A percentile compares a stretch with the other conserved stretches of the same genome.
Conservation (phyloP, 2,888 invertebrate species). For the Galeopsomyia nigrocyanea region DNA sequence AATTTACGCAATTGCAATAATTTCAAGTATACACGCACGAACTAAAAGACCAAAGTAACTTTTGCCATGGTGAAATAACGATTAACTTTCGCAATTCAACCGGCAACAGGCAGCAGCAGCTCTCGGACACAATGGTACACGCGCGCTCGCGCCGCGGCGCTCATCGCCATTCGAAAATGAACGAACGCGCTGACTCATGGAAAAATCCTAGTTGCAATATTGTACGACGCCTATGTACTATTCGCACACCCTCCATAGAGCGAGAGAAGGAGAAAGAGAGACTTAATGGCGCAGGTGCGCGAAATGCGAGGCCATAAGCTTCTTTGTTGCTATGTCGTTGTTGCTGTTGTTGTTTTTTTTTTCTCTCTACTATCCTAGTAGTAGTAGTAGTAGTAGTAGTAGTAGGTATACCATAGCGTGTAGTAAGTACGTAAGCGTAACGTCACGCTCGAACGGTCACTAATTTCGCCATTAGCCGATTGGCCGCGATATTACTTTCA, state of each 20-base stretch:
- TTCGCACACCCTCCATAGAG: not conserved
- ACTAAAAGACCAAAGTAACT: not conserved
- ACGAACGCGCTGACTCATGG: constrained; percentile 33
- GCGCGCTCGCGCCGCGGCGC: not conserved
- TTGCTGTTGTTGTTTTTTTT: no score
- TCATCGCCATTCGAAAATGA: constrained; percentile 15
- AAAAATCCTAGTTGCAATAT: constrained; percentile 32
- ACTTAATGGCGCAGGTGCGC: constrained; percentile 37
- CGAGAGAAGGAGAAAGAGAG: not conserved
- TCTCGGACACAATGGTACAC: constrained; percentile 3
- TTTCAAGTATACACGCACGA: not conserved
- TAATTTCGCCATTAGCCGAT: constrained; percentile 45
- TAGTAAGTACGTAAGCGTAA: no score
- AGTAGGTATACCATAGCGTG: not conserved
- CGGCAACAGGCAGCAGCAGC: not conserved
- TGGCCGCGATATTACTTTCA: constrained; percentile 34
- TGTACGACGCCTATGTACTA: not conserved
- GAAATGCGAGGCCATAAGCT: constrained; percentile 22
- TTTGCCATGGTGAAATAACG: constrained; percentile 1
- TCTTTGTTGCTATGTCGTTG: constrained; percentile 42
- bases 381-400: no score
- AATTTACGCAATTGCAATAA: not conserved
- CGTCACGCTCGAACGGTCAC: constrained; percentile 40
- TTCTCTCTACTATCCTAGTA: no score
- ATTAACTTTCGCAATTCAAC: constrained; percentile 1